Evolutionary conservation across 2,888 invertebrate species (phyloP).

Genomic region (Branchellion lobata): DNA sequence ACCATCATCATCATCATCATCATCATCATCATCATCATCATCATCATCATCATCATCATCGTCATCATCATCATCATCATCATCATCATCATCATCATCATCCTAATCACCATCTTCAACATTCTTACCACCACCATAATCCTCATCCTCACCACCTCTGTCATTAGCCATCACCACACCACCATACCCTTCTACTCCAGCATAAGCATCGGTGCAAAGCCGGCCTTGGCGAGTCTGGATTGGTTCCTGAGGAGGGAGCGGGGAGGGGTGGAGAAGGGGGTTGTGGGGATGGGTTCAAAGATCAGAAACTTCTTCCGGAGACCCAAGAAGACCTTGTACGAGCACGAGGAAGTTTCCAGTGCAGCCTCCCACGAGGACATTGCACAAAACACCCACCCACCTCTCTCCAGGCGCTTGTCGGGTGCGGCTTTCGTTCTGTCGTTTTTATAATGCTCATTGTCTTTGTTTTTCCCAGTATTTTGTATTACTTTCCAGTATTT

Average conservation of each 20-base stretch:
- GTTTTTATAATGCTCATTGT: background rate
- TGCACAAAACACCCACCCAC: background rate
- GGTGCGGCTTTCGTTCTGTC: background rate
- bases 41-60: too few species aligned
- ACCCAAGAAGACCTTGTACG: background rate
- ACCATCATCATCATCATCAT: too few species aligned
- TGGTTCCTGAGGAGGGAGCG: conserved; percentile 31
- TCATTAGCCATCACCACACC: too few species aligned
- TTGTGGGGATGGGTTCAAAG: background rate
- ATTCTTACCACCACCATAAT: too few species aligned
- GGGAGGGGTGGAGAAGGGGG: background rate
- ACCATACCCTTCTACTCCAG: background rate
- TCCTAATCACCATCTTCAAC: too few species aligned
- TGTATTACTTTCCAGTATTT: too few species aligned
- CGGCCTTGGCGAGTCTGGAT: conserved; percentile 8
- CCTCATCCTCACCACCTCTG: too few species aligned
- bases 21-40: too few species aligned
- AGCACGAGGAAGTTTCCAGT: background rate
- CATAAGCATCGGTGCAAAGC: conserved; percentile 3
- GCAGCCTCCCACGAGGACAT: conserved; percentile 7
- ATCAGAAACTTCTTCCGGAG: background rate
- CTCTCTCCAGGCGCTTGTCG: background rate
- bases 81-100: too few species aligned
- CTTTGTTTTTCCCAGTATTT: background rate
- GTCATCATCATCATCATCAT: too few species aligned